Base-by-base conservation (phyloP, 2,888 invertebrate species). In the Oscheius sp. region DNA sequence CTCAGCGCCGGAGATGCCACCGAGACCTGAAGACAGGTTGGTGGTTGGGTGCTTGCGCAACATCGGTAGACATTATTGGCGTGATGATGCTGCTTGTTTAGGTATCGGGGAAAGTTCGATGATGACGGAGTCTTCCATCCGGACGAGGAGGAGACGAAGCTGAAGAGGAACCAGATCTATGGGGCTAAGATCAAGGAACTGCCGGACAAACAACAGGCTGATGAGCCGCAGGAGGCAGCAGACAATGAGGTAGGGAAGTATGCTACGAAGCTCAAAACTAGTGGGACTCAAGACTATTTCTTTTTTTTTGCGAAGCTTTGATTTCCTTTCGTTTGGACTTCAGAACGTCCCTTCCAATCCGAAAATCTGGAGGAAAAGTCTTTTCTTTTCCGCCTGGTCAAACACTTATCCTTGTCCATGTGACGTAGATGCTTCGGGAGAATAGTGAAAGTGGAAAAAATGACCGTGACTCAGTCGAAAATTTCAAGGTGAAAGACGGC, bases 91-190 rank as follows among this genome's bases (percentile, higher is more conserved):
- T 59, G 42, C 33, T n/a, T 70, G 21, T 70, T 59, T 59, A 71
- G 71, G 37, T 33, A 37, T 5, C 63, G 48, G 33, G 73, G 73
- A 42, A 73, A 57, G 10, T 73, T 50, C 29, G 65, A 73, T 47
- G 73, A 73, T 29, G 73, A 73, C 51, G 73, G 73, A 5, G 73
- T 63, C 5, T 73, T 73, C 53, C 63, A 63, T 53, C 73, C 73
- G 2, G 62, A 53, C 29, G 58, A 55, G 55, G 73, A 73, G 37
- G 68, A 68, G 35, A 68, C 35, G n/a, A 50, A 66, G 51, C 4
- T 58, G n/a, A 59, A 70, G 21, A 57, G 73, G 21, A 58, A 58
- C 33, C 73, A 73, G 63, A 63, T 73, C 33, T 35, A 55, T n/a
- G 73, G 73, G 5, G 51, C 73, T 21, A 73, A 70, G 35, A 70